A percentile compares a stretch with the other conserved stretches of the same genome.
These are phyloP conservation scores for Borostomias antarcticus DNA, from an alignment of 2,797 vertebrate species.

Conservation along the genomic window DNA sequence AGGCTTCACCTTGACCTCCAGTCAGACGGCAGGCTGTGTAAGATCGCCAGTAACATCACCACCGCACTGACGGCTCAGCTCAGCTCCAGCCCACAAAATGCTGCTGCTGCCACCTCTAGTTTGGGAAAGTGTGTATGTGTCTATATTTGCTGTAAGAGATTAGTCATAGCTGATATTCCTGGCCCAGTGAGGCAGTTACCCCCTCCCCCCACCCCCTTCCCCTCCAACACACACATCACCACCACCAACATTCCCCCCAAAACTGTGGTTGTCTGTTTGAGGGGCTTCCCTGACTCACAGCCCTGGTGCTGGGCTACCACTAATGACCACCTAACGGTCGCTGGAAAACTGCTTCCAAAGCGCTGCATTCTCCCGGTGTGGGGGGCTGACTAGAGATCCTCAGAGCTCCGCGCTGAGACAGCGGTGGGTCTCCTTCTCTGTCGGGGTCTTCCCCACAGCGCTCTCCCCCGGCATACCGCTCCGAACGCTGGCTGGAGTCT, in stretches of 20 bases:
- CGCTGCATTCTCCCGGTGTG: conserved; percentile 71
- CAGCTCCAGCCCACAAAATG: conserved; percentile 44
- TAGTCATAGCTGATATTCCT: background rate
- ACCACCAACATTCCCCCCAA: conserved; percentile 49
- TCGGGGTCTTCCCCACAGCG: conserved; percentile 47
- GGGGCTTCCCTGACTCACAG: conserved; percentile 67
- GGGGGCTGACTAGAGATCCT: conserved; percentile 67
- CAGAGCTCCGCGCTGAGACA: conserved; percentile 72
- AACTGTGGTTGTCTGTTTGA: conserved; percentile 57
- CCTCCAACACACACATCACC: background rate
- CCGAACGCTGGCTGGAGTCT: conserved; percentile 43
- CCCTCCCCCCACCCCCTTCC: conserved; percentile 58
- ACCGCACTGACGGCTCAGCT: no score
- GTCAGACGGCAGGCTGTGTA: conserved; percentile 40
- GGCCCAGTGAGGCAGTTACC: conserved; percentile 35
- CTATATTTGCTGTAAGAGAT: conserved; percentile 45
- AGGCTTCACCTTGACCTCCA: conserved; percentile 52
- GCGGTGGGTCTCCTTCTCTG: conserved; percentile 35
- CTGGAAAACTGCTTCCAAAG: conserved; percentile 63
- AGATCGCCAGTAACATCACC: conserved; percentile 44
- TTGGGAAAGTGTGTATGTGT: conserved; percentile 57
- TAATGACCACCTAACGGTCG: conserved; percentile 72
- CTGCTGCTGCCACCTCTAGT: conserved; percentile 52
- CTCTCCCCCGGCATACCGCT: conserved; percentile 38
- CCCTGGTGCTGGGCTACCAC: conserved; percentile 74